phyloP scores from a whole-genome alignment of 2,888 invertebrate species.

The Megaustenia siamemsis region DNA sequence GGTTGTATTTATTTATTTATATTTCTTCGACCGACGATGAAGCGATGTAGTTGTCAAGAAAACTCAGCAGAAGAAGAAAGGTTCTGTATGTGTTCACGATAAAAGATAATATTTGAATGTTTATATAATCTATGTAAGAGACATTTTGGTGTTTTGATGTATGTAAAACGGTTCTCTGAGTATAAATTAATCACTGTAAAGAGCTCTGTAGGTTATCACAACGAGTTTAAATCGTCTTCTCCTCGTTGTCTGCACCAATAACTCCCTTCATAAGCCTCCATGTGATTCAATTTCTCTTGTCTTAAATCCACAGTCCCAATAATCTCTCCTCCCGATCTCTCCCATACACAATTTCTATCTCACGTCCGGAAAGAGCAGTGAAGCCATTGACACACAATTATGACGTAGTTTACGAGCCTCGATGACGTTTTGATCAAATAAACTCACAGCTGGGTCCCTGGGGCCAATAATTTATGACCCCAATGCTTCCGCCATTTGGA shows the following conservation, averaged over 20 bases:
- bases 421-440: conserved; percentile 47
- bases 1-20: too few species aligned
- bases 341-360: conserved; percentile 7
- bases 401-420: conserved; percentile 48
- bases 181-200: neutral
- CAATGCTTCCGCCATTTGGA: conserved; percentile 26
- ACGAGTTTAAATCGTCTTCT: neutral
- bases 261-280: neutral
- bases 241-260: conserved; percentile 14
- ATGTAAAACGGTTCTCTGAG: too few species aligned
- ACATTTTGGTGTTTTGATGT: too few species aligned
- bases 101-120: too few species aligned
- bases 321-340: neutral
- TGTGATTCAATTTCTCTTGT: conserved; percentile 23
- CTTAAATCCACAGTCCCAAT: conserved; percentile 6
- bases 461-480: conserved; percentile 37
- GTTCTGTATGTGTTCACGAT: too few species aligned
- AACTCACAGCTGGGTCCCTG: conserved; percentile 12
- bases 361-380: conserved; percentile 25
- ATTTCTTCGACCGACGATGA: too few species aligned
- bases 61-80: too few species aligned
- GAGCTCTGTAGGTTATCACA: neutral
- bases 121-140: too few species aligned
- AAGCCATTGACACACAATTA: conserved; percentile 51
- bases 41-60: too few species aligned